These are phyloP conservation scores for Pomatostomus ruficeps DNA, from an alignment of 2,113 vertebrate species.

Conservation along the genomic window DNA sequence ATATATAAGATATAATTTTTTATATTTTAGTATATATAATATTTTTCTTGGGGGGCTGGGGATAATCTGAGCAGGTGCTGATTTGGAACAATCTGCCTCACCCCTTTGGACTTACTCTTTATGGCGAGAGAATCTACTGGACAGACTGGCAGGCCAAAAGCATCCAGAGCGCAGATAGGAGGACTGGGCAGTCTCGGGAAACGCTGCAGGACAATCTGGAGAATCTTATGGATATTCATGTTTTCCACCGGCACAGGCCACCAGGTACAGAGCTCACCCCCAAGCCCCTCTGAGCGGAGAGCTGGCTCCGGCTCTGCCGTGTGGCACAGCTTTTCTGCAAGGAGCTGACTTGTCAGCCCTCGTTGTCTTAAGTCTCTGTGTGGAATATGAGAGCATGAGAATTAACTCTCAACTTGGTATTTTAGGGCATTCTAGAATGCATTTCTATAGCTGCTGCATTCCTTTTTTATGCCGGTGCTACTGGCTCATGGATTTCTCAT, in stretches of 20 bases:
- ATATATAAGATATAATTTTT: background rate
- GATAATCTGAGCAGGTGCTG: constrained; percentile 80
- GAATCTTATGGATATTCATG: constrained; percentile 98
- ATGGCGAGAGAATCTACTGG: constrained; percentile 93
- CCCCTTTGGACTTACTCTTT: constrained; percentile 93
- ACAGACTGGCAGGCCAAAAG: constrained; percentile 99
- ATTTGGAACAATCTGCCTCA: constrained; percentile 93
- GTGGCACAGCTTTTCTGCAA: background rate
- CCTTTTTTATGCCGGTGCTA: background rate
- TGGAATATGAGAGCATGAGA: background rate
- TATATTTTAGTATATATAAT: background rate
- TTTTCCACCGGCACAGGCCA: constrained; percentile 89
- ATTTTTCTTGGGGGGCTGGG: background rate
- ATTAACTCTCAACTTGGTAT: background rate
- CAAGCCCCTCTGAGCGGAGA: background rate
- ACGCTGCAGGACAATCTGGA: constrained; percentile 91
- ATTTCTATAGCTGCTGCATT: background rate
- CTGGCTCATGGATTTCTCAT: background rate
- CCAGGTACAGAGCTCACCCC: constrained; percentile 71
- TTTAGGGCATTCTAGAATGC: background rate
- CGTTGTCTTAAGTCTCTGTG: background rate
- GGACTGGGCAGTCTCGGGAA: constrained; percentile 82
- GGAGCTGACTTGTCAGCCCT: background rate
- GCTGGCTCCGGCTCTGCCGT: background rate
- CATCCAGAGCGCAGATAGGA: constrained; percentile 91